These are phyloP conservation scores for Pristionchus exspectatus DNA, from an alignment of 2,888 invertebrate genomes.

Conservation along the genomic window DNA sequence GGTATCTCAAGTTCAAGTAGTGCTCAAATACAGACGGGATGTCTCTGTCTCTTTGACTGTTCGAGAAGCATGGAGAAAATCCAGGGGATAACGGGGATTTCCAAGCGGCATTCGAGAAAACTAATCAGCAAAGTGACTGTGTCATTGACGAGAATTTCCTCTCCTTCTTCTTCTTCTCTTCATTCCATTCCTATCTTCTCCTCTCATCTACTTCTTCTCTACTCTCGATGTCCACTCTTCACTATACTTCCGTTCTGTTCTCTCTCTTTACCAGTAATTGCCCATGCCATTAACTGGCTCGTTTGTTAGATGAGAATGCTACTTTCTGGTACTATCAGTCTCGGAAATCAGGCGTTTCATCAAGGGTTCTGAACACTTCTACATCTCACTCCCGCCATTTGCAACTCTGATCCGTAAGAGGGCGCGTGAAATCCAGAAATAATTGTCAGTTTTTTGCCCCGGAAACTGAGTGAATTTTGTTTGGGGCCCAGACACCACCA, in stretches of 20 bases:
- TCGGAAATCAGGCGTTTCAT: too few species aligned
- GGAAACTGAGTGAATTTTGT: neutral
- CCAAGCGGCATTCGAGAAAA: neutral
- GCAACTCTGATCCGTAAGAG: too few species aligned
- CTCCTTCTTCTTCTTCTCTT: constrained; percentile 7
- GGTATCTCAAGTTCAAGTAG: neutral
- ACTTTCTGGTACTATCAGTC: too few species aligned
- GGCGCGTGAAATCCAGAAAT: too few species aligned
- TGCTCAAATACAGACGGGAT: constrained; percentile 16
- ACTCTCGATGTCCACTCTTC: constrained; percentile 2
- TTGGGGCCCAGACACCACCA: neutral
- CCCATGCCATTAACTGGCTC: neutral
- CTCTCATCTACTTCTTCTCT: neutral
- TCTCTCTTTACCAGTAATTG: neutral
- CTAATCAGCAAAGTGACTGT: constrained; percentile 9
- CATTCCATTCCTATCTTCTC: neutral
- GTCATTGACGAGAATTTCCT: neutral
- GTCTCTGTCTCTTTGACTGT: neutral
- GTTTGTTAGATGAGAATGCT: neutral
- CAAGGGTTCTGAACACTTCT: too few species aligned
- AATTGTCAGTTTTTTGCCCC: too few species aligned
- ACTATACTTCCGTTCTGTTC: neutral
- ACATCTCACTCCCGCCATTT: too few species aligned
- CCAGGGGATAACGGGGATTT: neutral
- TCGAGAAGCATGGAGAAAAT: neutral